A percentile compares a stretch with the other conserved stretches of the same genome.
phyloP scores from a whole-genome alignment of 2,797 vertebrate species.

The Knipowitschia caucasica region DNA sequence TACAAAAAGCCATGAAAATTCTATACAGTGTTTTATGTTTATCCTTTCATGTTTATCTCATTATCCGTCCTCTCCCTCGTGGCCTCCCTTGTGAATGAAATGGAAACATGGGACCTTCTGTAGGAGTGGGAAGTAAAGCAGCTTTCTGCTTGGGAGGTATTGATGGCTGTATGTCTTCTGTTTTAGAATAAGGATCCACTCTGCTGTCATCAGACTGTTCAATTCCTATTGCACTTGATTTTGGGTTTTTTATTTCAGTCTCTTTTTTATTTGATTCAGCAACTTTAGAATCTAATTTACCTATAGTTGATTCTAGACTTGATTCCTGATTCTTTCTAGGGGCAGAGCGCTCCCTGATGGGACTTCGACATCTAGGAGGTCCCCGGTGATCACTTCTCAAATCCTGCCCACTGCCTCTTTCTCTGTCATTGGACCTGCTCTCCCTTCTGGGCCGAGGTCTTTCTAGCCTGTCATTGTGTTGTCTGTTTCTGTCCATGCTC shows the following conservation, averaged over 20 bases:
- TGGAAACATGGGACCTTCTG: conserved; percentile 64
- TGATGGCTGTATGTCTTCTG: conserved; percentile 53
- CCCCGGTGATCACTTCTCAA: conserved; percentile 31
- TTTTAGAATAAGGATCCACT: conserved; percentile 54
- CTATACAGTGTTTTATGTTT: conserved; percentile 12
- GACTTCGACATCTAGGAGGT: conserved; percentile 27
- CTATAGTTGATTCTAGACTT: conserved; percentile 2
- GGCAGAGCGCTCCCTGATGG: conserved; percentile 23
- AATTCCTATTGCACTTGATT: conserved; percentile 11
- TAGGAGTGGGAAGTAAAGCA: conserved; percentile 87
- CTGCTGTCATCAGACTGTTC: conserved; percentile 43
- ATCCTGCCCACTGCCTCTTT: conserved; percentile 17
- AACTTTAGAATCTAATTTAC: background rate
- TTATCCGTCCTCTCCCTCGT: conserved; percentile 71
- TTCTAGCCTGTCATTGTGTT: conserved; percentile 9
- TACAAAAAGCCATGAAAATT: background rate
- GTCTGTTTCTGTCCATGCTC: conserved; percentile 22
- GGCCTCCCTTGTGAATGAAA: conserved; percentile 57
- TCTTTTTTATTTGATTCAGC: conserved; percentile 15
- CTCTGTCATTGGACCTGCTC: conserved; percentile 26
- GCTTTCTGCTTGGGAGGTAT: conserved; percentile 75
- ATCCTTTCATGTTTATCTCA: conserved; percentile 51
- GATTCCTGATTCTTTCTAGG: conserved; percentile 18
- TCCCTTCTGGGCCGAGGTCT: conserved; percentile 32
- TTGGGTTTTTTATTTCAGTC: conserved; percentile 11